Evolutionary conservation across 2,797 vertebrate species (phyloP).

Genomic region (Adelosebastes latens): DNA sequence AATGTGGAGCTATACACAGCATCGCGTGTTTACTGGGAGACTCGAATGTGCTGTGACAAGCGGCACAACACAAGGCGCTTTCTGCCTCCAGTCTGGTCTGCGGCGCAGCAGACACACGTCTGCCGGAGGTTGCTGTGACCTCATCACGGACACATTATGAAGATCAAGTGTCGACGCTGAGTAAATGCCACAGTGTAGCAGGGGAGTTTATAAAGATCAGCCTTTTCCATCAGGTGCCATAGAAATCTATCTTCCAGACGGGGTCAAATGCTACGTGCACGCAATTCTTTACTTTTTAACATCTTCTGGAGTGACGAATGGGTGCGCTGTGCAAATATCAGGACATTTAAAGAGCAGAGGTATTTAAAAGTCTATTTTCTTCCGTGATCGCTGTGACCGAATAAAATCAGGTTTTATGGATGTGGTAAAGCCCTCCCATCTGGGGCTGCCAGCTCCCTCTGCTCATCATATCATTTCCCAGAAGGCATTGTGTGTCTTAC

Average conservation of each 20-base stretch:
- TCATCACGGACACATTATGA: constrained; percentile 70
- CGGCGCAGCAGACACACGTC: background rate
- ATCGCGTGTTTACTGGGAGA: background rate
- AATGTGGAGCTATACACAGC: constrained; percentile 1
- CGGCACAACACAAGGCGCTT: background rate
- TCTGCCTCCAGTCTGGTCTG: background rate
- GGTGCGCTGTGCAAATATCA: constrained; percentile 56
- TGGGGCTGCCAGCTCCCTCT: constrained; percentile 14
- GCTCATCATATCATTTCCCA: constrained; percentile 44
- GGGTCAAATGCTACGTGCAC: constrained; percentile 36
- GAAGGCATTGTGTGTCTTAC: constrained; percentile 18
- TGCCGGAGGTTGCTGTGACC: constrained; percentile 51
- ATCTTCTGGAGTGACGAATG: constrained; percentile 37
- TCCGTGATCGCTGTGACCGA: constrained; percentile 4
- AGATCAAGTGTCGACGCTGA: constrained; percentile 66
- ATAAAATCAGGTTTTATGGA: constrained; percentile 35
- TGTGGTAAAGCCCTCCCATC: constrained; percentile 32
- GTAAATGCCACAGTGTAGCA: constrained; percentile 71
- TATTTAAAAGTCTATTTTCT: constrained; percentile 29
- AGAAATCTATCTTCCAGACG: constrained; percentile 54
- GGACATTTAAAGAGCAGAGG: constrained; percentile 27
- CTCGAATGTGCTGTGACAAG: constrained; percentile 28
- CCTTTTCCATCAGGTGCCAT: constrained; percentile 54
- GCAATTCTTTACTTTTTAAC: constrained; percentile 31
- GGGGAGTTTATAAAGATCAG: constrained; percentile 71